Evolutionary conservation across 1,140 invertebrate species (phyloP).

Genomic region (Sitodiplosis mosellana): DNA sequence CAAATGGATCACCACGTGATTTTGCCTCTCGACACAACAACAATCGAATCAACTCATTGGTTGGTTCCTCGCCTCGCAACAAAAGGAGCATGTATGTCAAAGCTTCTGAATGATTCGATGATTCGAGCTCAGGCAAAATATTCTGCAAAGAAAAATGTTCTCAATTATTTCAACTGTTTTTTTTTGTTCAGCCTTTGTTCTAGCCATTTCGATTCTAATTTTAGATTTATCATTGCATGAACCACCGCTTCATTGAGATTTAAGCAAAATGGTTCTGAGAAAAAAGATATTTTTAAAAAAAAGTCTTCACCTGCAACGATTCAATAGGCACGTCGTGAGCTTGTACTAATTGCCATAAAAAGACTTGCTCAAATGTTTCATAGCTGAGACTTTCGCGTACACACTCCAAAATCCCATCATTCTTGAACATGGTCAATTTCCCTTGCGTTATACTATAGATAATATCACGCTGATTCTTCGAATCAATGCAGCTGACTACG

Average conservation of each 20-base stretch:
- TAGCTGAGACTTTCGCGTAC: constrained; percentile 71
- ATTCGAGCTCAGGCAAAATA: constrained; percentile 73
- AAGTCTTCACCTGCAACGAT: constrained; percentile 68
- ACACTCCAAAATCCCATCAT: constrained; percentile 48
- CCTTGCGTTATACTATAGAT: constrained; percentile 82
- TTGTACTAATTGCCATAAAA: constrained; percentile 85
- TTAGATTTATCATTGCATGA: neutral
- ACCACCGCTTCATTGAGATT: no score
- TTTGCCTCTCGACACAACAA: constrained; percentile 63
- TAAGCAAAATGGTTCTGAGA: no score
- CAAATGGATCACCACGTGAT: constrained; percentile 56
- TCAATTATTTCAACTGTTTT: no score
- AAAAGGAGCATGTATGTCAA: constrained; percentile 77
- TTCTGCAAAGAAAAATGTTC: constrained; percentile 13
- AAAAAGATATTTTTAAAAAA: neutral
- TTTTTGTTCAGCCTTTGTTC: no score
- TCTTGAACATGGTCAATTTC: constrained; percentile 61
- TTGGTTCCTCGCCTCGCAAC: constrained; percentile 81
- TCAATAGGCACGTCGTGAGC: constrained; percentile 85
- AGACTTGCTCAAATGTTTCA: constrained; percentile 95
- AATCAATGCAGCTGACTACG: constrained; percentile 75
- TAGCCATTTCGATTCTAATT: no score
- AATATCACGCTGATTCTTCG: constrained; percentile 71
- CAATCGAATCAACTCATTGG: constrained; percentile 64
- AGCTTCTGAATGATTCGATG: constrained; percentile 75